Base-by-base conservation (phyloP, 2,797 vertebrate genomes). In the Babyrousa celebensis region DNA sequence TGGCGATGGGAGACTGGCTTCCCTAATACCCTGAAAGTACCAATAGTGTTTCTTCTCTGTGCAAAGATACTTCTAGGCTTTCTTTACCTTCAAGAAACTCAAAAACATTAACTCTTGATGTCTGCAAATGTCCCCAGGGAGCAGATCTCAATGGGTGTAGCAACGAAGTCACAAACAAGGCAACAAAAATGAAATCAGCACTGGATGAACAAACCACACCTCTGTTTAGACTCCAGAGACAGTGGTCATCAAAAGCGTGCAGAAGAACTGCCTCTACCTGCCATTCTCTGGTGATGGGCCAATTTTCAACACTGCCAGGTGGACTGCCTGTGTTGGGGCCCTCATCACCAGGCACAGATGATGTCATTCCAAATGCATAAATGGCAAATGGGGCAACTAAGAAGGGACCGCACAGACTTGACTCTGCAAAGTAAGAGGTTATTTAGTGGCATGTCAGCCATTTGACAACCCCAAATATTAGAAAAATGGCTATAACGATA, bases 81-180 rank as follows among this genome's bases (percentile, higher is more conserved):
- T 88, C 60, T 95, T 80, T 23, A 88, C 36, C 88, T 91, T 54
- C 78, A 68, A 83, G 40, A 95, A 95, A 89, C 32, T 52, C 29
- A 78, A 80, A 91, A 54, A n/a, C n/a, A 43, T 77, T 68, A 80
- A 87, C 2, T 78, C 5, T 10, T 54, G 17, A 63, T 77, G 40
- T 77, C 85, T 79, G 70, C 27, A 36, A 83, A 74, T 36, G 70
- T 94, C 25, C 27, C 54, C 4, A 29, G 36, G 58, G n/a, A 62
- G 54, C 60, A 78, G 18, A 94, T 17, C 32, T 65, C 48, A 87
- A 84, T 12, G 29, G 20, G n/a, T 48, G 78, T 1, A 87, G n/a
- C n/a, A 82, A 70, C 43, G 70, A 56, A 94, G 63, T 52, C 79
- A 80, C 56, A 63, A 85, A 40, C 23, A 75, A 70, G 52, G 17